Evolutionary conservation across 1,140 invertebrate genomes (phyloP), one percentile per base, ranked within the genome.

Genomic region (Drosophila pruinosa): DNA sequence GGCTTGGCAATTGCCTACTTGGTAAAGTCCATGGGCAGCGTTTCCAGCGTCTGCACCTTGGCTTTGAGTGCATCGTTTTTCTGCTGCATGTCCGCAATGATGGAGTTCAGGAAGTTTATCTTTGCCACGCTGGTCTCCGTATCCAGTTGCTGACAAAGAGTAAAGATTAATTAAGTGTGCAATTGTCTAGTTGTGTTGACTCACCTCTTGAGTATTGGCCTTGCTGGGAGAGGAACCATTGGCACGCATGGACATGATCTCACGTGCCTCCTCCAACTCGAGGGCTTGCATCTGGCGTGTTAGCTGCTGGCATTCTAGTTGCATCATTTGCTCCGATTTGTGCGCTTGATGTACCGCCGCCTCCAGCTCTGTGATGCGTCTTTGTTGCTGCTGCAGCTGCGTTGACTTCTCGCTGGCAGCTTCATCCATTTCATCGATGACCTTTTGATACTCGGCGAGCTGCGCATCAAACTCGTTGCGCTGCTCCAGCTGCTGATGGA

Each of bases 21-120:
- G 6, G 77, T 82, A 19, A 74, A 90, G 17, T 90, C 89, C 15
- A 64, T 77, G 2, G 94, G 93, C 4, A 95, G 94, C 62, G 94
- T 94, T 90, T 98, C 96, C 8, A 98, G 93, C 7, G 96, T 94
- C 79, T 97, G 94, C 19, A 98, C 93, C 76, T 96, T 93, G 22
- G 94, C 94, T 75, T 95, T 93, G 0, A 98, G 92, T 77, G 96
- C 94, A 89, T 98, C 96, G 90, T 98, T 97, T 91, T 99, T 98
- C 54, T 94, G 94, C 90, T 99, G 97, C 94, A 98, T 96, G 89
- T 99, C 98, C 1, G 98, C 97, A 86, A 99, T 99, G 59, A 99
- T 97, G 5, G 97, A 97, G 92, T 99, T 99, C 3, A 99, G 92
- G 91, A 99, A 99, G 64, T 96, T 95, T 21, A 99, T 95, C 93